phyloP scores from a whole-genome alignment of 1,140 invertebrate species.

The Meloidogyne hapla region DNA sequence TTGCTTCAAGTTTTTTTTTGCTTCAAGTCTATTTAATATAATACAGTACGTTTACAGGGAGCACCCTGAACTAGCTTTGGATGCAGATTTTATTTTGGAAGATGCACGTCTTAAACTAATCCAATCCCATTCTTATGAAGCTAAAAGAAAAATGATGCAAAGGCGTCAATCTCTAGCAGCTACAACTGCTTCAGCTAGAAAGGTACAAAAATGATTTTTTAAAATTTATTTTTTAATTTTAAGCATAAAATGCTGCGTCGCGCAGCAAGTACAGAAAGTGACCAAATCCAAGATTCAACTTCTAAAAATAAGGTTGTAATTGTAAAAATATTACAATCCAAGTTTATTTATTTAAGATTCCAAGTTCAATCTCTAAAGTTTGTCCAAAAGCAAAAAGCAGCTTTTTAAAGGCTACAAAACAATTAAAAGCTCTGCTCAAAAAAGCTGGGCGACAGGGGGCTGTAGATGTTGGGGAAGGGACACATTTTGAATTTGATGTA shows the following conservation, averaged over 20 bases:
- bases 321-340: neutral
- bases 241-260: slow-evolving; percentile 54
- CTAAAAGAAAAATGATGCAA: slow-evolving; percentile 43
- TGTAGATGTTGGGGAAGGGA: neutral
- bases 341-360: slow-evolving; percentile 29
- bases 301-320: slow-evolving; percentile 13
- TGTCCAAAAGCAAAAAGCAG: slow-evolving; percentile 43
- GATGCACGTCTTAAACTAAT: slow-evolving; percentile 59
- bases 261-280: slow-evolving; percentile 57
- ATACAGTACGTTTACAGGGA: slow-evolving; percentile 15
- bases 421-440: slow-evolving; percentile 58
- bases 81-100: slow-evolving; percentile 62
- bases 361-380: slow-evolving; percentile 30
- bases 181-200: slow-evolving; percentile 56
- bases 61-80: slow-evolving; percentile 51
- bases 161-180: slow-evolving; percentile 53
- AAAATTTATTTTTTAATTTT: slow-evolving; percentile 30
- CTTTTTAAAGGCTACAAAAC: slow-evolving; percentile 62
- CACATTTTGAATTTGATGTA: slow-evolving; percentile 10
- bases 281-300: slow-evolving; percentile 44
- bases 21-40: neutral
- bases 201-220: slow-evolving; percentile 42
- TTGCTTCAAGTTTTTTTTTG: neutral
- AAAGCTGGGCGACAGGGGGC: slow-evolving; percentile 12
- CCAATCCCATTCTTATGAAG: slow-evolving; percentile 29